Conservation (phyloP, 1,140 invertebrate genomes). For the Lepidurus packardi region DNA sequence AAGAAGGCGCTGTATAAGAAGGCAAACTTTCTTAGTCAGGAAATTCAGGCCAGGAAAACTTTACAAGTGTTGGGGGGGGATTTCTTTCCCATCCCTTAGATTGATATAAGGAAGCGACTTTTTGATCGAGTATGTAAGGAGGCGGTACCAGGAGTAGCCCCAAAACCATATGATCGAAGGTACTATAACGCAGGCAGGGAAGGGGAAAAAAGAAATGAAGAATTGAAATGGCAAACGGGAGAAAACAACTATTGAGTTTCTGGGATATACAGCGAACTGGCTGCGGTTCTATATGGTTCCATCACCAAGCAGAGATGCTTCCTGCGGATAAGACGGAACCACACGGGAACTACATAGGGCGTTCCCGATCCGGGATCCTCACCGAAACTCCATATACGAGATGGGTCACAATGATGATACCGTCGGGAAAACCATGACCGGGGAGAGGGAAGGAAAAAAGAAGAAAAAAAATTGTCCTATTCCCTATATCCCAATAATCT, state of each 20-base stretch:
- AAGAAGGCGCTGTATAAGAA: too few species aligned
- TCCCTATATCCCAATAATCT: neutral
- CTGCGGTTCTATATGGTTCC: too few species aligned
- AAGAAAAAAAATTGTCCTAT: too few species aligned
- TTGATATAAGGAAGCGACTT: neutral
- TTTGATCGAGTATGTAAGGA: neutral
- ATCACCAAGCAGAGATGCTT: neutral
- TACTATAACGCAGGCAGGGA: too few species aligned
- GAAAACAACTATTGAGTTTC: too few species aligned
- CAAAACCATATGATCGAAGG: too few species aligned
- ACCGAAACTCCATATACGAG: neutral
- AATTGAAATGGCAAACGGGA: too few species aligned
- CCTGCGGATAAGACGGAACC: neutral
- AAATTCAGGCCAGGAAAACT: neutral
- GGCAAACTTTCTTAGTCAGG: neutral
- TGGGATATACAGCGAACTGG: too few species aligned
- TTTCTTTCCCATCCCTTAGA: neutral
- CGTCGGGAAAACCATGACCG: too few species aligned
- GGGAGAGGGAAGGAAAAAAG: too few species aligned
- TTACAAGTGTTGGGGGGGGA: neutral
- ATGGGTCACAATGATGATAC: neutral
- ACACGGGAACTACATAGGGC: neutral
- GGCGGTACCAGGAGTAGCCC: neutral
- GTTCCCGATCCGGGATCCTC: neutral
- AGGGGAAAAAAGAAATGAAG: too few species aligned